Evolutionary conservation across 2,888 invertebrate genomes (phyloP).

Genomic region (Gortyna flavago): DNA sequence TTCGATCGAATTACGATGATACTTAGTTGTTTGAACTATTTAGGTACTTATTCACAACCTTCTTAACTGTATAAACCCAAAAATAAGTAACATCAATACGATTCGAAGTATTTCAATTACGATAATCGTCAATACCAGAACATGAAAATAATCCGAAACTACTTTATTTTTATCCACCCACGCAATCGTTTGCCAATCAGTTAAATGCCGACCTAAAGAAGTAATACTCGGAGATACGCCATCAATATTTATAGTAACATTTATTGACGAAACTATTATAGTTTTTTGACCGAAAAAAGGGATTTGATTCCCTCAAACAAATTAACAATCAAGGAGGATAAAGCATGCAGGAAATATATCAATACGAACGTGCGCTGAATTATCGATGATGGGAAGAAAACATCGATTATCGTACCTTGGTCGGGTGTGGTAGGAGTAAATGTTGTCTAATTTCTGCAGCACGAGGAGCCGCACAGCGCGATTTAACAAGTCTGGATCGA

Average conservation of each 20-base stretch:
- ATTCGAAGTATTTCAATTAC: conserved; percentile 15
- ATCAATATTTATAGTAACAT: conserved; percentile 50
- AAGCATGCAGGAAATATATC: conserved; percentile 74
- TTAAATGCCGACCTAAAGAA: conserved; percentile 30
- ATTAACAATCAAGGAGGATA: conserved; percentile 62
- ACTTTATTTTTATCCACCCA: conserved; percentile 14
- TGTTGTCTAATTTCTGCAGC: conserved; percentile 90
- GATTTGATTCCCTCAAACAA: conserved; percentile 31
- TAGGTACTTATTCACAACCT: too few relatives aligned
- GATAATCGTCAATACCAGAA: not conserved
- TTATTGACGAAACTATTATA: conserved; percentile 35
- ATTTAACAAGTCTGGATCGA: conserved; percentile 89
- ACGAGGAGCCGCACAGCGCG: conserved; percentile 90
- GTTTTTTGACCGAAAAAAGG: conserved; percentile 27
- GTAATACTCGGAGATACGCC: conserved; percentile 32
- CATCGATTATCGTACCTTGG: conserved; percentile 90
- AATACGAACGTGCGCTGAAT: conserved; percentile 72
- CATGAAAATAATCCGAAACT: conserved; percentile 24
- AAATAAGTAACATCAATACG: not conserved
- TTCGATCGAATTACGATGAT: too few relatives aligned
- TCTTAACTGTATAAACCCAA: not conserved
- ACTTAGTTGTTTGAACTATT: not conserved
- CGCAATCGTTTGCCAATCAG: conserved; percentile 25
- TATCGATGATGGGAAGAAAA: conserved; percentile 74
- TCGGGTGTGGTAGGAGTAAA: conserved; percentile 90